Conservation (phyloP, 1,140 invertebrate genomes). For the Rhagoletis pomonella region DNA sequence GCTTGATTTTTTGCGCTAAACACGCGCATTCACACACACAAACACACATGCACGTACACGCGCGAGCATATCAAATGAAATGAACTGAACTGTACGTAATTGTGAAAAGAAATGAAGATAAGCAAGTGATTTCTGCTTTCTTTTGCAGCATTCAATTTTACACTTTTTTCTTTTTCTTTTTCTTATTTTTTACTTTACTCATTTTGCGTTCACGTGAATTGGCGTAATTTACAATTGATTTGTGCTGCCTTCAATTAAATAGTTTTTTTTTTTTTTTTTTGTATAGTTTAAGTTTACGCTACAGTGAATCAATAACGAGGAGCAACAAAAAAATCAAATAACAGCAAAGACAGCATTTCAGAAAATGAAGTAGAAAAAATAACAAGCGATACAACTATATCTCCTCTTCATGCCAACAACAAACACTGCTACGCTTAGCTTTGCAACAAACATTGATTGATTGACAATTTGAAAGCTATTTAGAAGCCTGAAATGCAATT, state of each 20-base stretch:
- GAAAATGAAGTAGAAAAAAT: not conserved
- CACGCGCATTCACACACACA: not conserved
- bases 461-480: constrained; percentile 35
- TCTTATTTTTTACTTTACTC: not conserved
- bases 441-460: constrained; percentile 6
- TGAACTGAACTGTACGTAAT: constrained; percentile 17
- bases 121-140: constrained; percentile 40
- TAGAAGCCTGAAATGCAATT: constrained; percentile 12
- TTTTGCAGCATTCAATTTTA: not conserved
- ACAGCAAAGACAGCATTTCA: not conserved
- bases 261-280: not conserved
- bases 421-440: not conserved
- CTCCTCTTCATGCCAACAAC: not conserved
- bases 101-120: constrained; percentile 26
- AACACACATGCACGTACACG: not conserved
- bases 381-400: not conserved
- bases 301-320: not conserved
- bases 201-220: not conserved
- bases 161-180: not conserved
- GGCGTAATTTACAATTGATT: constrained; percentile 41
- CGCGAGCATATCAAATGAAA: constrained; percentile 16
- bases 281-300: not conserved
- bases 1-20: not conserved
- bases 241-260: constrained; percentile 33
- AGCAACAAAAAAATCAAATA: not conserved